Conservation (phyloP, 2,888 invertebrate genomes). For the Acanthoscelides obtectus region DNA sequence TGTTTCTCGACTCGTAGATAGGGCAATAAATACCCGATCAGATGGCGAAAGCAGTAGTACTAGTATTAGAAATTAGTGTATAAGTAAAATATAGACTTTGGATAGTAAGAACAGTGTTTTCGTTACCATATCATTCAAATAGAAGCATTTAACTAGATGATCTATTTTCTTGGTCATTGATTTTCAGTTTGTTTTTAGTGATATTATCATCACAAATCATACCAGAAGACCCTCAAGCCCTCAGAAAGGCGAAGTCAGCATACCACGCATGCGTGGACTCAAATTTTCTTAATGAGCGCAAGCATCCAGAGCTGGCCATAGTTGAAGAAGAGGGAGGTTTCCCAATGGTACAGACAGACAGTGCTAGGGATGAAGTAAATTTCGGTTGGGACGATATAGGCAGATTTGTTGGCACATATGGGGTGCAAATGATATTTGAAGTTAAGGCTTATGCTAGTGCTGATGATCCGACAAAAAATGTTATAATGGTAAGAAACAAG, state of each 20-base stretch:
- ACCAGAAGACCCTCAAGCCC: constrained; percentile 34
- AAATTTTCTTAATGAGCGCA: constrained; percentile 25
- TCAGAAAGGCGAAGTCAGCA: constrained; percentile 42
- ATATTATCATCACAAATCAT: constrained; percentile 31
- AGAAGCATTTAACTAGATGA: too few species aligned
- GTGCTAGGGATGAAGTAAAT: not conserved
- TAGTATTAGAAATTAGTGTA: too few species aligned
- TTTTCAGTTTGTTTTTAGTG: constrained; percentile 23
- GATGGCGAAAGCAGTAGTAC: too few species aligned
- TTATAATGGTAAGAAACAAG: constrained; percentile 36
- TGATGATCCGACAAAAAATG: constrained; percentile 34
- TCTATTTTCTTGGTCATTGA: too few species aligned
- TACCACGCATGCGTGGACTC: constrained; percentile 39
- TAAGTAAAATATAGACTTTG: too few species aligned
- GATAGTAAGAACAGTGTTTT: too few species aligned
- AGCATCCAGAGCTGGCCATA: constrained; percentile 37
- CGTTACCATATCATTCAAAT: too few species aligned
- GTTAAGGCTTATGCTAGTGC: constrained; percentile 27
- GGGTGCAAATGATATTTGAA: constrained; percentile 42
- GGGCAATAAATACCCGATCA: too few species aligned
- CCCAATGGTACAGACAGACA: constrained; percentile 32
- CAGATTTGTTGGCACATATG: constrained; percentile 39
- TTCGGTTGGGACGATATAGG: constrained; percentile 40
- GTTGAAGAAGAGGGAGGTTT: constrained; percentile 38
- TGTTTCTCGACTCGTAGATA: too few species aligned